Evolutionary conservation across 2,888 invertebrate genomes (phyloP), one percentile per base, ranked within the genome.

Genomic region (Lepidonotus clava): DNA sequence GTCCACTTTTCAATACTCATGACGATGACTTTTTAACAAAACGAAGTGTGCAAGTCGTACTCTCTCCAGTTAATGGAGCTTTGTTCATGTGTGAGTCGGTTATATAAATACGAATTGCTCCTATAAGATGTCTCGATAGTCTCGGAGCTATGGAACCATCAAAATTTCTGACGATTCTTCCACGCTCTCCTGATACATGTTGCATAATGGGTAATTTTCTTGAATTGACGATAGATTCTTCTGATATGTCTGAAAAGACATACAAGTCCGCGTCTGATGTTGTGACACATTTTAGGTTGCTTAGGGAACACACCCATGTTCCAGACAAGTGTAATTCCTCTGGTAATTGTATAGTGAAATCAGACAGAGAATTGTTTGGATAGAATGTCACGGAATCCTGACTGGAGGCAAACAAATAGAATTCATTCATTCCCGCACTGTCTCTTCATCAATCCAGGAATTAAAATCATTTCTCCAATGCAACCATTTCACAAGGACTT

Each of bases 391-490:
- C 2, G 8, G 80, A 40, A 28, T 46, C 46, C 14, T 11, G 11
- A 24, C 41, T 46, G n/a, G 40, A 80, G 14, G 24, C 2, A 80
- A 80, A 80, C 46, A 80, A 71, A 34, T 14, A 71, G 6, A 71
- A 32, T 4, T 71, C 34, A 14, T 32, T 71, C 38, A 36, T 38
- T 6, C 34, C 18, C 14, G 6, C 46, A 40, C 14, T 40, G n/a
- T 38, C 4, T 46, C 46, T 46, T 40, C 46, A 21, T 40, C 46
- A 83, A 83, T 83, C 84, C 84, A 83, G 34, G 6, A 28, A 28
- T 83, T 56, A 34, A 53, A 83, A 11, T 53, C 53, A 28, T 51
- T 53, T 53, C 14, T 4, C 53, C 56, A 83, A 34, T 32, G 32
- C 24, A 28, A 14, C 53, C 53, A 83, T 21, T 56, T 51, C 11